Evolutionary conservation across 1,140 invertebrate species (phyloP).

Genomic region (Drosophila oshimai): DNA sequence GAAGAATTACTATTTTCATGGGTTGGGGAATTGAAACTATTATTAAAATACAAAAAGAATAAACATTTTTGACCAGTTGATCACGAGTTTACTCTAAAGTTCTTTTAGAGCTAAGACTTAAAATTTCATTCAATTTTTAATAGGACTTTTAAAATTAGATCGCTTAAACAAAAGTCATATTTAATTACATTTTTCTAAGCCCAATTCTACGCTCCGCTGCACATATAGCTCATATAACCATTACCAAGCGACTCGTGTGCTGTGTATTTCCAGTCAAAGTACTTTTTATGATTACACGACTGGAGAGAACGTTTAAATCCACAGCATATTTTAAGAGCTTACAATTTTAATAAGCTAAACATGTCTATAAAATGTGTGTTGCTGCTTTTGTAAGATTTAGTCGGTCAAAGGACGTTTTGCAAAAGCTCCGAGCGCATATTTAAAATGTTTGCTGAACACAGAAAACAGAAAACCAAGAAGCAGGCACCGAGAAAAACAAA

Average conservation of each 20-base stretch:
- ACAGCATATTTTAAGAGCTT: constrained; percentile 38
- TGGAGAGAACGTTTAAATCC: constrained; percentile 24
- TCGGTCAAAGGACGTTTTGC: constrained; percentile 15
- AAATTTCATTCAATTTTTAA: neutral
- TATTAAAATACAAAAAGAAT: too few relatives aligned
- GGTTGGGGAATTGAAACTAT: too few relatives aligned
- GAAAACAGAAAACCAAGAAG: constrained; percentile 2
- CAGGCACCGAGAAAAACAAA: neutral
- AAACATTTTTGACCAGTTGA: too few relatives aligned
- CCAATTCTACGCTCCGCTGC: neutral
- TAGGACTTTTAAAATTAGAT: neutral
- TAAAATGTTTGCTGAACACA: constrained; percentile 34
- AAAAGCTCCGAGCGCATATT: constrained; percentile 20
- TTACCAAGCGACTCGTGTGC: neutral
- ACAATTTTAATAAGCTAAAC: constrained; percentile 56
- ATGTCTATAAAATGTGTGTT: constrained; percentile 43
- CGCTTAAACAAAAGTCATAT: neutral
- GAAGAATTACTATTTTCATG: too few relatives aligned
- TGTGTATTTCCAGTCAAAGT: constrained; percentile 2
- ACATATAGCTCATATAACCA: constrained; percentile 12
- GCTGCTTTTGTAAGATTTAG: neutral
- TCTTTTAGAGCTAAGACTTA: too few relatives aligned
- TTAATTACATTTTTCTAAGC: constrained; percentile 7
- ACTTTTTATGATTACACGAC: constrained; percentile 23
- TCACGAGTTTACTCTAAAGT: too few relatives aligned